Evolutionary conservation across 1,140 invertebrate genomes (phyloP).

Genomic region (Coboldia fuscipes): DNA sequence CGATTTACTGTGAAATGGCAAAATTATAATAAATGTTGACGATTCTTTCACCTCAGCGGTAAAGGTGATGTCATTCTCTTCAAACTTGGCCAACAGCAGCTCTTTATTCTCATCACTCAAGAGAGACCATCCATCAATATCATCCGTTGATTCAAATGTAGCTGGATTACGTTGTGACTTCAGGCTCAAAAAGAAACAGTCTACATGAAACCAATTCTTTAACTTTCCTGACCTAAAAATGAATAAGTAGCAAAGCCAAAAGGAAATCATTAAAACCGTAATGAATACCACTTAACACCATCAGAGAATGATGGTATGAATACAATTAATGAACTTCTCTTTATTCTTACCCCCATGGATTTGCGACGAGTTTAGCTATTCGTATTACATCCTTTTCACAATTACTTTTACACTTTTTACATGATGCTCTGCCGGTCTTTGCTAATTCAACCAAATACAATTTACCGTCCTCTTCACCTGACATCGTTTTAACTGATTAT

Average conservation of each 20-base stretch:
- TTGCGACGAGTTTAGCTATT: conserved; percentile 50
- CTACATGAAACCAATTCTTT: conserved; percentile 67
- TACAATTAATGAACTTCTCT: no score
- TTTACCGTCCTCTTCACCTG: conserved; percentile 17
- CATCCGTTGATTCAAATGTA: conserved; percentile 53
- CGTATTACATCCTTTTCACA: conserved; percentile 48
- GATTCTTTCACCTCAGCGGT: no score
- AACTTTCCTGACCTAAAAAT: conserved; percentile 23
- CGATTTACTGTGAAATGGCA: no score
- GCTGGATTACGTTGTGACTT: conserved; percentile 53
- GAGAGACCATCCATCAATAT: conserved; percentile 53
- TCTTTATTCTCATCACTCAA: conserved; percentile 44
- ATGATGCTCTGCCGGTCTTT: conserved; percentile 57
- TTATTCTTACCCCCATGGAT: conserved; percentile 62
- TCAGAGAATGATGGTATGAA: no score
- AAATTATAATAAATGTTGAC: no score
- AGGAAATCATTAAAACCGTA: background rate
- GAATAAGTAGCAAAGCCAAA: background rate
- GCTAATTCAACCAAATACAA: conserved; percentile 52
- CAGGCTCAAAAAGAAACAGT: conserved; percentile 62
- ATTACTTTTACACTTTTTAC: conserved; percentile 69
- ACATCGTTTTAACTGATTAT: background rate
- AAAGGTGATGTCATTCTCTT: no score
- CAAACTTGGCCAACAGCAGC: conserved; percentile 28
- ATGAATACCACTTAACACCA: background rate